phyloP scores from a whole-genome alignment of 2,888 invertebrate genomes.

The Leptogaster cylindrica region DNA sequence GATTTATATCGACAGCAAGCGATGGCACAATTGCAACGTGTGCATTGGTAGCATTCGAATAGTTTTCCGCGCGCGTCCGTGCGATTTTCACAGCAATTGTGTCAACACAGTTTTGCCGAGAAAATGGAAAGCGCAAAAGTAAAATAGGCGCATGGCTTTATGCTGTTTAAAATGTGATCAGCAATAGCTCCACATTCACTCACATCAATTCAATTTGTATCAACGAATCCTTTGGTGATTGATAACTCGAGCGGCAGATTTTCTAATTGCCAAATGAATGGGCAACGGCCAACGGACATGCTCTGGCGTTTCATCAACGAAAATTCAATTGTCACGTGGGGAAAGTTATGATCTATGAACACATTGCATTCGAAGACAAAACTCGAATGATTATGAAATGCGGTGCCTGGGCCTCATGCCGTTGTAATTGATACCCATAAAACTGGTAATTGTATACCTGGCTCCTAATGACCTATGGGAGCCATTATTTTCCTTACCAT shows the following conservation, averaged over 20 bases:
- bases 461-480: background rate
- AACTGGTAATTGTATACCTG: background rate
- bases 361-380: background rate
- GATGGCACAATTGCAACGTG: too few species aligned
- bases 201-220: slow-evolving; percentile 4
- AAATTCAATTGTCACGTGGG: background rate
- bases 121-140: slow-evolving; percentile 7
- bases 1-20: too few species aligned
- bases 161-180: background rate
- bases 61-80: background rate
- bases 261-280: too few species aligned
- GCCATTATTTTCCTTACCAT: background rate
- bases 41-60: too few species aligned
- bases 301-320: background rate
- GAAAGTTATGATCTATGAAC: slow-evolving; percentile 12
- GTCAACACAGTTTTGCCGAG: background rate
- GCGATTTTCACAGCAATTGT: background rate
- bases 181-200: background rate
- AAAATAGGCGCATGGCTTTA: background rate
- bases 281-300: too few species aligned
- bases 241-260: too few species aligned
- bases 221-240: background rate
- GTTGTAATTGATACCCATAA: slow-evolving; percentile 14
- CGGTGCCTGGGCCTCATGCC: background rate
- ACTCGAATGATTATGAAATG: background rate